A percentile compares a stretch with the other conserved stretches of the same genome.
phyloP scores from a whole-genome alignment of 2,113 vertebrate species.

The Epinephelus moara region DNA sequence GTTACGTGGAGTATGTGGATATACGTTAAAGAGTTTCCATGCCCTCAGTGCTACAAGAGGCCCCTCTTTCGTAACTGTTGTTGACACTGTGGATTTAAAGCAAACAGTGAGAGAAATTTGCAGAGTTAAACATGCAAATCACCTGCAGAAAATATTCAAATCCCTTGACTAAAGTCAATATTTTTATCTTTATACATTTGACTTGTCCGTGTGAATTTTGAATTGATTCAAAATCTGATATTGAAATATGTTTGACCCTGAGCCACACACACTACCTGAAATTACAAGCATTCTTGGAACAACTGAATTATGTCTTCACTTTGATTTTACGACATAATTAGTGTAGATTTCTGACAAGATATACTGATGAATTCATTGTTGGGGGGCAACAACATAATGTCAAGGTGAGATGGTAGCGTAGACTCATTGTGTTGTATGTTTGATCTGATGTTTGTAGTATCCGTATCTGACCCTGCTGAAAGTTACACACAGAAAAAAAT shows the following conservation, averaged over 20 bases:
- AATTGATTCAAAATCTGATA: not conserved
- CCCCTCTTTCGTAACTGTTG: constrained; percentile 9
- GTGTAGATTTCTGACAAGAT: not conserved
- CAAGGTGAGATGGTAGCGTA: not conserved
- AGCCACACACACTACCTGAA: not conserved
- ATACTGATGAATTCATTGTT: not conserved
- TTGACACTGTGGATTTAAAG: constrained; percentile 1
- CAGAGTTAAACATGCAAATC: not conserved
- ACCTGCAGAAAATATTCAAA: not conserved
- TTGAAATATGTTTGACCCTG: not conserved
- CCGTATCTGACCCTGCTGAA: not conserved
- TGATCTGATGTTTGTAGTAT: not conserved
- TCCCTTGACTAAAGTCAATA: not conserved
- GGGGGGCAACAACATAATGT: not conserved
- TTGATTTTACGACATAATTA: not conserved
- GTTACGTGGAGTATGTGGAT: constrained; percentile 14
- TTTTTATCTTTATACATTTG: not conserved
- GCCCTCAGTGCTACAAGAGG: constrained; percentile 10
- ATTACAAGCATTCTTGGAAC: not conserved
- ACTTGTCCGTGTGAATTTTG: not conserved
- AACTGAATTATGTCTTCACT: not conserved
- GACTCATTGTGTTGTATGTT: not conserved
- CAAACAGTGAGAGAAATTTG: not conserved
- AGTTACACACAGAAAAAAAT: no score
- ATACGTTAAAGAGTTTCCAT: constrained; percentile 32